Evolutionary conservation across 2,888 invertebrate genomes (phyloP), one percentile per base, ranked within the genome.

Genomic region (Ellobium chinense): DNA sequence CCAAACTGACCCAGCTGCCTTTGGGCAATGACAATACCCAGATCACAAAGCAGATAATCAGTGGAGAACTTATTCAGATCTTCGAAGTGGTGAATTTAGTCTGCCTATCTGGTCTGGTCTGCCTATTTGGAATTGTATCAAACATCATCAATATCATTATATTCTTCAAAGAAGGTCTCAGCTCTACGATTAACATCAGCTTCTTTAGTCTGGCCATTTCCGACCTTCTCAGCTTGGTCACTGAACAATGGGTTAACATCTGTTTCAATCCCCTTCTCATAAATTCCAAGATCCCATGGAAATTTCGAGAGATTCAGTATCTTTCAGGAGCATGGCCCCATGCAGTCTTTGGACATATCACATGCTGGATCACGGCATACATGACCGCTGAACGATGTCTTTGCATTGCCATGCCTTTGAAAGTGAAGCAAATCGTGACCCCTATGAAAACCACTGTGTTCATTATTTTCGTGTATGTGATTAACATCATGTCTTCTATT

Each of bases 381-480:
- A 62, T 62, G 27, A 62, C 60, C 24, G 60, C 60, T 5, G 60
- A 62, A 62, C 24, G 60, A 62, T 62, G 60, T 7, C 60, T 62
- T 12, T 62, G 24, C 24, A 62, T 62, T n/a, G 27, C 60, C 7
- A 27, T 62, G 24, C 60, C 60, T 24, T 62, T 62, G 14, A 24
- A 62, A 14, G 60, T 62, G 2, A 62, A 27, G 29, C 60, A 62
- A 14, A 62, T 62, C 3, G 29, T 62, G 27, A 62, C 60, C 5
- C 60, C 60, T 5, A 18, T 14, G 24, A 27, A 3, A 62, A 62
- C 60, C 3, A 24, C 60, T 1, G 29, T 27, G 9, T 14, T 62
- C 24, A 24, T 62, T 27, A 27, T 62, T 12, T n/a, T 27, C 60
- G 29, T 62, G 12, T 62, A 24, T 29, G 24, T 14, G 2, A 14